Evolutionary conservation across 2,888 invertebrate species (phyloP).

Genomic region (Hirtodrosophila confusa): DNA sequence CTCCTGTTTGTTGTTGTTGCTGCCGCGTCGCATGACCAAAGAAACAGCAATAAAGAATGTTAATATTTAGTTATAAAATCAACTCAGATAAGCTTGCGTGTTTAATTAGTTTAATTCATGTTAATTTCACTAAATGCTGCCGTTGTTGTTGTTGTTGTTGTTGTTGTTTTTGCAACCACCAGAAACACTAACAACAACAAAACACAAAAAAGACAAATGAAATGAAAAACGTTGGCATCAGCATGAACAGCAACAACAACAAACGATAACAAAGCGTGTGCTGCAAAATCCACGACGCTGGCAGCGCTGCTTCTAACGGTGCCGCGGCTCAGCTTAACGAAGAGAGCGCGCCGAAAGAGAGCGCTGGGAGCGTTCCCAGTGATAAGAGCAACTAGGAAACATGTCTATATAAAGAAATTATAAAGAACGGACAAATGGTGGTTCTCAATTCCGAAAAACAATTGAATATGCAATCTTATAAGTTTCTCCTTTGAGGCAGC

Average conservation of each 20-base stretch:
- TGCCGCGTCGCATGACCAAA: constrained; percentile 19
- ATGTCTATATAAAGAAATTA: neutral
- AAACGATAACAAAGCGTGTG: constrained; percentile 35
- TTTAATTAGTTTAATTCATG: constrained; percentile 66
- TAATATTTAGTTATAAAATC: constrained; percentile 10
- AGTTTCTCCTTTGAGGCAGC: no score
- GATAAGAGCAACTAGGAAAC: constrained; percentile 30
- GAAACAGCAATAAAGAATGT: constrained; percentile 1
- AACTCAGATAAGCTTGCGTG: constrained; percentile 47
- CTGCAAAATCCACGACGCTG: constrained; percentile 18
- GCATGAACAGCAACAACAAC: constrained; percentile 9
- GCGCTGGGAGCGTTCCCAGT: constrained; percentile 4
- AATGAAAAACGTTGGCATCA: constrained; percentile 5
- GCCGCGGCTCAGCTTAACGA: constrained; percentile 40
- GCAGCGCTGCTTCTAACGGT: constrained; percentile 52
- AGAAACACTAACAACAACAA: constrained; percentile 1
- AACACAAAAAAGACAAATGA: constrained; percentile 5
- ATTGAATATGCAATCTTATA: no score
- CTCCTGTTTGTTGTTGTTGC: constrained; percentile 12
- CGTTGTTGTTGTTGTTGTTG: constrained; percentile 1
- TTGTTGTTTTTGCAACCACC: constrained; percentile 41
- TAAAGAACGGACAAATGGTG: no score
- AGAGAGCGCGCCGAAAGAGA: neutral
- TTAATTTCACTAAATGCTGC: constrained; percentile 43
- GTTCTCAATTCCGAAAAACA: no score